These are phyloP conservation scores for Pocillopora grandis DNA, from an alignment of 92 coral and sea anemone genomes.

Conservation along the genomic window DNA sequence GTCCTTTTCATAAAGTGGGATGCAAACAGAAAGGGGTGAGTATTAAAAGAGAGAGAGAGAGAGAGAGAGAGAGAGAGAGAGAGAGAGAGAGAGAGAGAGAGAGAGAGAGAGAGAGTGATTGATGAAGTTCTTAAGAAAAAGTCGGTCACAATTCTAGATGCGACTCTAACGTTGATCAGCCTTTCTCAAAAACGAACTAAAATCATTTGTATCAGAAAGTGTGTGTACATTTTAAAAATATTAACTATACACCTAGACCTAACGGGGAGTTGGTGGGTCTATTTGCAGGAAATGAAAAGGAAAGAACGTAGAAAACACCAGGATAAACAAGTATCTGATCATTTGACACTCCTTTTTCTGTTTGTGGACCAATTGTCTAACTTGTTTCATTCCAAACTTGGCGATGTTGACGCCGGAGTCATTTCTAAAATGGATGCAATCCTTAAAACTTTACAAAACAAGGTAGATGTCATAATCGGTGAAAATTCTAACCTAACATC, in stretches of 20 bases:
- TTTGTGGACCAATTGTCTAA: constrained; percentile 16
- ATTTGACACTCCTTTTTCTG: constrained; percentile 9
- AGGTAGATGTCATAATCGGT: constrained; percentile 14
- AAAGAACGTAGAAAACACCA: constrained; percentile 24
- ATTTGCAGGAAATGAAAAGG: constrained; percentile 16
- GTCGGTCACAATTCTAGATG: no score
- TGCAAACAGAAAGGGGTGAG: constrained; percentile 47
- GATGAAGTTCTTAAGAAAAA: no score
- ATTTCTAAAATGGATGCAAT: constrained; percentile 1
- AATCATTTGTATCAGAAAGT: no score
- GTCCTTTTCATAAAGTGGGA: constrained; percentile 57
- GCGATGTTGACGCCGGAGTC: not conserved
- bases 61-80: no score
- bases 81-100: no score
- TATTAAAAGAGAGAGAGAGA: not conserved
- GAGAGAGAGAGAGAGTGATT: no score
- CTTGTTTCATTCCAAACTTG: constrained; percentile 12
- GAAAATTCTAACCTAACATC: constrained; percentile 15
- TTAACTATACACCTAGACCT: no score
- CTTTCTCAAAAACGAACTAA: no score
- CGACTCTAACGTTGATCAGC: no score
- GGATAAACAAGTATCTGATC: not conserved
- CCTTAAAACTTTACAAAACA: constrained; percentile 7
- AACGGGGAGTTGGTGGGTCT: not conserved
- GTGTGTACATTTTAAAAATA: no score